Base-by-base conservation (phyloP, 1,140 invertebrate genomes). In the Drosophila seguyi region DNA sequence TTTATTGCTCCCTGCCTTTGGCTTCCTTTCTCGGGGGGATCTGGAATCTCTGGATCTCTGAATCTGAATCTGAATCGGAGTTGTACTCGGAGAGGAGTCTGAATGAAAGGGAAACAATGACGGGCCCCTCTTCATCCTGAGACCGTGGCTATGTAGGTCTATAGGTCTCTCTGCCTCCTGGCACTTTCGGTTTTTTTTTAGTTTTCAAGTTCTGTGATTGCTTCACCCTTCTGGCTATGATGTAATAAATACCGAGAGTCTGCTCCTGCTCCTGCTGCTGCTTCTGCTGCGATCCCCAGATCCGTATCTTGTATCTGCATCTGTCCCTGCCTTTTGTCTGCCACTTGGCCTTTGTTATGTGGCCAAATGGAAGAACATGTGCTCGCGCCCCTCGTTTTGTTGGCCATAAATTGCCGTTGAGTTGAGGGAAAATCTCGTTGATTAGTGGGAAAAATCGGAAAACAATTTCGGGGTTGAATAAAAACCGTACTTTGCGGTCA, bases 101-200 rank as follows among this genome's bases (percentile, higher is more conserved):
- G 57, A 91, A 91, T 87, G 88, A 91, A 91, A 87, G 71, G 76
- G 83, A 87, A 90, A 90, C 85, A 79, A 63, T 68, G 57, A 58
- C 29, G 34, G 59, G 71, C 66, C 79, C 75, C 57, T 73, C 72
- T 16, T 41, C 42, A 22, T 22, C 29, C 39, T 62, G 52, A 25
- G 47, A 39, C 67, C 62, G 57, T n/a, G 65, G 59, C 67, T 76
- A 91, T 81, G 88, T 91, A 88, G 88, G 88, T 91, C 83, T 91
- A 91, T 91, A 91, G 88, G 88, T 55, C 52, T 55, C 56, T 34
- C 72, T 91, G 75, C 74, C 77, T 59, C 52, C 59, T 72, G 85
- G 81, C 88, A 91, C 88, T 91, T 91, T 91, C 88, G 57, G 81
- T 91, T 91, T 91, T 91, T 91, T 91, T 91, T 91, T 80, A 55